Evolutionary conservation across 1,140 invertebrate genomes (phyloP).

Genomic region (Zaprionus taronus): DNA sequence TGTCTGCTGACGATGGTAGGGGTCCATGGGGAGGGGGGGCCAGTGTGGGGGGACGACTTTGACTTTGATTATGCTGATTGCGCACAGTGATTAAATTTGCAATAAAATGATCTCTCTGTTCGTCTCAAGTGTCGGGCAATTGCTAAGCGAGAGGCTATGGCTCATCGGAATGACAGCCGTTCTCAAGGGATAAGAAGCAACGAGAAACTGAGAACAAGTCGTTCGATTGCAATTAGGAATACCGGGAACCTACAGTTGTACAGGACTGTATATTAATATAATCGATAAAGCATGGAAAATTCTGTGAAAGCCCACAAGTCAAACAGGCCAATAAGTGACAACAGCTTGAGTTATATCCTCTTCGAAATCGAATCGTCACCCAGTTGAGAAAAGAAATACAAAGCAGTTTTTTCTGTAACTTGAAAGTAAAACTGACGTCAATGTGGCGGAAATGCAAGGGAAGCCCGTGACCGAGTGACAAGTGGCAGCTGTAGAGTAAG

Average conservation of each 20-base stretch:
- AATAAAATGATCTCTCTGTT: slow-evolving; percentile 64
- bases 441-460: slow-evolving; percentile 68
- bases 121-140: slow-evolving; percentile 41
- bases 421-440: slow-evolving; percentile 67
- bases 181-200: slow-evolving; percentile 44
- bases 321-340: slow-evolving; percentile 20
- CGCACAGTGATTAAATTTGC: slow-evolving; percentile 77
- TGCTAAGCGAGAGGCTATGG: slow-evolving; percentile 1
- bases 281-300: background rate
- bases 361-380: slow-evolving; percentile 23
- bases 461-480: slow-evolving; percentile 36
- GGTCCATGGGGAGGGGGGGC: background rate
- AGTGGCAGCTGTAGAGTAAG: slow-evolving; percentile 52
- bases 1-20: slow-evolving; percentile 3
- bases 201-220: background rate
- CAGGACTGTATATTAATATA: background rate
- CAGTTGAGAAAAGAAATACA: slow-evolving; percentile 26
- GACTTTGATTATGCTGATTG: slow-evolving; percentile 79
- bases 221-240: background rate
- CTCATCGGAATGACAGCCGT: slow-evolving; percentile 33
- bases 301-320: slow-evolving; percentile 1
- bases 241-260: background rate
- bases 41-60: background rate
- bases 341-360: slow-evolving; percentile 32
- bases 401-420: slow-evolving; percentile 62